Evolutionary conservation across 2,888 invertebrate species (phyloP).

Genomic region (Perithous albicinctus): DNA sequence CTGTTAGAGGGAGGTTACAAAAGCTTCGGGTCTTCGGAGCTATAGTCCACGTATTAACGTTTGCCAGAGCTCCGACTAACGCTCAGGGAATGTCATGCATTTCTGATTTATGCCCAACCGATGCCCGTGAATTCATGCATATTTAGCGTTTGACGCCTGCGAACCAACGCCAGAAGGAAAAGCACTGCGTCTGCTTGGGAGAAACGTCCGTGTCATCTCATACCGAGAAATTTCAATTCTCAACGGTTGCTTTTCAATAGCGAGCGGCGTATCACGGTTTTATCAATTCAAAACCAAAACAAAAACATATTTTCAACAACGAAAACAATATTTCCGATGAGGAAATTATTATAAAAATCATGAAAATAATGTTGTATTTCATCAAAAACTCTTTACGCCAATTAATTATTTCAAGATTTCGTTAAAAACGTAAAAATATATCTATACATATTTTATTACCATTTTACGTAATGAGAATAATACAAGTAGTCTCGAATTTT

Average conservation of each 20-base stretch:
- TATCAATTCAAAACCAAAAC: not conserved
- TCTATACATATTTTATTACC: too few species aligned
- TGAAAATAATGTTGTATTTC: not conserved
- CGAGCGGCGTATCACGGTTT: not conserved
- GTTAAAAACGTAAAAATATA: too few species aligned
- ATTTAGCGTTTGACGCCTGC: conserved; percentile 51
- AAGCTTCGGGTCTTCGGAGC: conserved; percentile 36
- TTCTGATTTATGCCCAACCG: conserved; percentile 60
- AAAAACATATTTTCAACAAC: too few species aligned
- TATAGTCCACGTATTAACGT: conserved; percentile 41
- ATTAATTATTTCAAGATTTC: too few species aligned
- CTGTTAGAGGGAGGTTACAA: conserved; percentile 20
- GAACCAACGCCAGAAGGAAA: conserved; percentile 9
- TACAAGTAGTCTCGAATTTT: not conserved
- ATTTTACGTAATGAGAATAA: not conserved
- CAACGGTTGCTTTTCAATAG: not conserved
- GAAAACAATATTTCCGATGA: too few species aligned
- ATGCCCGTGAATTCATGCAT: conserved; percentile 62
- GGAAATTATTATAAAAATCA: not conserved
- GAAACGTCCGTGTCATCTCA: conserved; percentile 26
- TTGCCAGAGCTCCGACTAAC: conserved; percentile 1
- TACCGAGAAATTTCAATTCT: conserved; percentile 45
- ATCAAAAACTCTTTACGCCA: too few species aligned
- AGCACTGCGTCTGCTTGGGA: not conserved
- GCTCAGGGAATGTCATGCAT: conserved; percentile 54